Base-by-base conservation (phyloP, 2,113 vertebrate species). In the Corapipo altera region DNA sequence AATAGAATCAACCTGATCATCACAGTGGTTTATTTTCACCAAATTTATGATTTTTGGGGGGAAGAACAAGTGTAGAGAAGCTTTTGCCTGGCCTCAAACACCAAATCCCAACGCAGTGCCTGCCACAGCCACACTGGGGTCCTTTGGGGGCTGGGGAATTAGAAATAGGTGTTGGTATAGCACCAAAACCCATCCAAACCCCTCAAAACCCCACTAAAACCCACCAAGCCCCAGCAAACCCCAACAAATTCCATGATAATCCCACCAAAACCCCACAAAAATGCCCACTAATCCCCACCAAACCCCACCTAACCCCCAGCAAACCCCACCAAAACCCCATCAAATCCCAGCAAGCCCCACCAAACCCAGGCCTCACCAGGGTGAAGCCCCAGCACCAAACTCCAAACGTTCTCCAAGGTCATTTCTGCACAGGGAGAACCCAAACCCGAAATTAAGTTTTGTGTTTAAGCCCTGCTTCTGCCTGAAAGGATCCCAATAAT, bases 21-120 rank as follows among this genome's bases (percentile, higher is more conserved):
- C 14, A n/a, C 58, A 64, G 32, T 8, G 32, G 4, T 90, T 95
- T 65, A 84, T 90, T 88, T 52, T 33, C 69, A 44, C 15, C 37
- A 5, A 8, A 24, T 30, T 37, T 11, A 14, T 16, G 41, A 5
- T 2, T 28, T 58, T 7, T 8, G 9, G 9, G 4, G 11, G 33
- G 52, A 23, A 33, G 58, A 28, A 27, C 16, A 26, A 70, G 51
- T 0, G 11, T 3, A 10, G 67, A 57, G 73, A 46, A 67, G 49
- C 12, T 81, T 48, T 58, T 27, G 8, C 32, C 9, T 9, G 28
- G n/a, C 49, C 15, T 23, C 81, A 15, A 22, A 27, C 8, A 9
- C 24, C 58, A 23, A 43, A 44, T 11, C 24, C 8, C 12, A 17
- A 1, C 23, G 1, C 37, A n/a, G 52, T 0, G 0, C 8, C 67